These are phyloP conservation scores for Lasioglossum vierecki DNA, from an alignment of 2,888 invertebrate species.

Conservation along the genomic window DNA sequence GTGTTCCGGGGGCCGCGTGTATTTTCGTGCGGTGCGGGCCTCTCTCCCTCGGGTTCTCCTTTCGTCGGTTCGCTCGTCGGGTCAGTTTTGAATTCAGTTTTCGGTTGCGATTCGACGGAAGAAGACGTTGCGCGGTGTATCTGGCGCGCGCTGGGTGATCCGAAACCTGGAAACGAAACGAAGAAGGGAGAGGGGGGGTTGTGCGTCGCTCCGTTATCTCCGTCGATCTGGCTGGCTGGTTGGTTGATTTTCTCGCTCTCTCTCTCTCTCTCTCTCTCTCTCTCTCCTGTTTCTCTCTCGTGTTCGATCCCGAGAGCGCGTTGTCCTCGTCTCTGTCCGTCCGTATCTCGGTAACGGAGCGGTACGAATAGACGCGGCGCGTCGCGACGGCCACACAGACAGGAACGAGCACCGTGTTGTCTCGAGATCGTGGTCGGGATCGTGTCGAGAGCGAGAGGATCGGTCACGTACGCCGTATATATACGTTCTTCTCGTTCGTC, in stretches of 20 bases:
- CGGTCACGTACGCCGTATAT: not conserved
- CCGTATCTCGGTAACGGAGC: constrained; percentile 7
- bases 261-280: too few relatives aligned
- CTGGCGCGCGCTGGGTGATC: constrained; percentile 21
- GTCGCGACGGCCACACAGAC: not conserved
- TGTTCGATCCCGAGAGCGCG: not conserved
- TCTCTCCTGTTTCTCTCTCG: not conserved
- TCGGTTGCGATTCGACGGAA: not conserved
- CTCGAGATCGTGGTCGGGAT: too few relatives aligned
- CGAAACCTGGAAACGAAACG: constrained; percentile 1
- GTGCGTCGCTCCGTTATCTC: constrained; percentile 7
- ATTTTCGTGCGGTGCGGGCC: constrained; percentile 48
- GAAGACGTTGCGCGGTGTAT: constrained; percentile 19
- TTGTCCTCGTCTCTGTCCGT: not conserved
- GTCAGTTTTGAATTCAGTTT: not conserved
- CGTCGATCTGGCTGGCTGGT: not conserved
- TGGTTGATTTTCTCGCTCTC: not conserved
- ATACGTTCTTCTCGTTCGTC: not conserved
- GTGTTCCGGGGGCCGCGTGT: constrained; percentile 44
- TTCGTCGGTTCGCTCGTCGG: not conserved
- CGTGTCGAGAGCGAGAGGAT: not conserved
- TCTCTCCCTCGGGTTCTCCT: constrained; percentile 28
- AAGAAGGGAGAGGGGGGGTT: constrained; percentile 6
- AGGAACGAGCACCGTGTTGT: too few relatives aligned
- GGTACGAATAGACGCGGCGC: not conserved